A percentile compares a stretch with the other conserved stretches of the same genome.
Conservation (phyloP, 2,888 invertebrate genomes). For the Dasypogon diadema region DNA sequence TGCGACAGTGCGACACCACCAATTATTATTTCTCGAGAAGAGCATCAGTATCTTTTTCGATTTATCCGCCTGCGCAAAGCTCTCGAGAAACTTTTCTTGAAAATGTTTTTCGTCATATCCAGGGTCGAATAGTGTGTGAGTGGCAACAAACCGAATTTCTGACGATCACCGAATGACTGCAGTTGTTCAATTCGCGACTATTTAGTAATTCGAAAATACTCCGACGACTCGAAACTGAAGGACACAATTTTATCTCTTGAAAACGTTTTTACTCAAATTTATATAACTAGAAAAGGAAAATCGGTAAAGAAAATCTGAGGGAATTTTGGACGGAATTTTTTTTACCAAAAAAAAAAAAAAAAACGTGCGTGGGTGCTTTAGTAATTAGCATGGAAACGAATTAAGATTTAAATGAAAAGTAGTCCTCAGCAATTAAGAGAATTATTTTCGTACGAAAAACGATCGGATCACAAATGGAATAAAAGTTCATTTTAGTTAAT, state of each 20-base stretch:
- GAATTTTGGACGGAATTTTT: neutral
- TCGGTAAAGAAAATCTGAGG: constrained; percentile 16
- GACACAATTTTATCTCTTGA: constrained; percentile 31
- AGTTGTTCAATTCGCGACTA: constrained; percentile 43
- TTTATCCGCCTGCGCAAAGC: constrained; percentile 39
- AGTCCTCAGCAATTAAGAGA: neutral
- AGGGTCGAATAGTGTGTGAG: constrained; percentile 31
- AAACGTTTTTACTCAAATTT: constrained; percentile 27
- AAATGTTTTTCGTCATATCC: constrained; percentile 9
- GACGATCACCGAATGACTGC: constrained; percentile 32
- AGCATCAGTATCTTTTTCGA: neutral
- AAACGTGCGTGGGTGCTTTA: constrained; percentile 39
- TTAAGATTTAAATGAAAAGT: constrained; percentile 6
- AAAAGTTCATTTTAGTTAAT: constrained; percentile 18
- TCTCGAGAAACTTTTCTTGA: constrained; percentile 19
- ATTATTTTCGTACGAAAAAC: constrained; percentile 31
- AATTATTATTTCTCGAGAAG: constrained; percentile 10
- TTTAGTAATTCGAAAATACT: constrained; percentile 56
- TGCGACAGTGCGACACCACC: too few relatives aligned
- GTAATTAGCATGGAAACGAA: constrained; percentile 36
- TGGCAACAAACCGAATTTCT: constrained; percentile 33
- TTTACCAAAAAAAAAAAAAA: constrained; percentile 36
- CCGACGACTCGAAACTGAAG: constrained; percentile 56
- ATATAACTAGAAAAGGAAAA: constrained; percentile 4
- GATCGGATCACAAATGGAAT: constrained; percentile 22